A percentile compares a stretch with the other conserved stretches of the same genome.
These are phyloP conservation scores for Polylopha cassiicola DNA, from an alignment of 2,888 invertebrate species.

Conservation along the genomic window DNA sequence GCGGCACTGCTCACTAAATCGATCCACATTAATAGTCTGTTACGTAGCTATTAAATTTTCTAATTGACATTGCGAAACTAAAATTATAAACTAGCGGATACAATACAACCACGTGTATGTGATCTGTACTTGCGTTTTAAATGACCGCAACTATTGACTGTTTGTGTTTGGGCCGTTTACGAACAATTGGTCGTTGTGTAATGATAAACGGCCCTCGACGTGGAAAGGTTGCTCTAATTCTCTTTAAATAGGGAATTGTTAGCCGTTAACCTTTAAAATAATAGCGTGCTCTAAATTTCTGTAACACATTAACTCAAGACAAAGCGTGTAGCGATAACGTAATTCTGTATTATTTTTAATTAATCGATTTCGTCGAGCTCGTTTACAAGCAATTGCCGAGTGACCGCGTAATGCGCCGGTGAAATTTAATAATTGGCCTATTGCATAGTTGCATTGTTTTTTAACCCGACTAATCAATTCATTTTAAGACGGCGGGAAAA, in stretches of 20 bases:
- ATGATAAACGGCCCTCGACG: conserved; percentile 40
- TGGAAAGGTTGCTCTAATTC: conserved; percentile 38
- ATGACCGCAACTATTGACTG: conserved; percentile 29
- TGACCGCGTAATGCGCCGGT: too few relatives aligned
- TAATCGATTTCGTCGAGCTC: too few relatives aligned
- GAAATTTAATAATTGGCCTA: too few relatives aligned
- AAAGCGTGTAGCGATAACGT: conserved; percentile 12
- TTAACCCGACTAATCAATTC: too few relatives aligned
- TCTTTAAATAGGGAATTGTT: conserved; percentile 21
- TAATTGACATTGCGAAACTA: conserved; percentile 2
- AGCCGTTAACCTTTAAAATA: conserved; percentile 17
- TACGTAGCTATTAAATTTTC: not conserved
- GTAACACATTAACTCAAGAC: conserved; percentile 8
- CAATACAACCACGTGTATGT: conserved; percentile 6
- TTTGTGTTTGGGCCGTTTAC: conserved; percentile 37
- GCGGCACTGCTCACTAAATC: too few relatives aligned
- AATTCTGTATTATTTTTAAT: conserved; percentile 14
- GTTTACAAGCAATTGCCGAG: too few relatives aligned
- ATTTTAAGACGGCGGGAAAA: too few relatives aligned
- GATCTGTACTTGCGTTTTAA: conserved; percentile 27
- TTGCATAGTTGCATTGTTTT: too few relatives aligned
- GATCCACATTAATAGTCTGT: too few relatives aligned
- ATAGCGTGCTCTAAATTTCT: conserved; percentile 13
- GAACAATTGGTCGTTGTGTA: conserved; percentile 49
- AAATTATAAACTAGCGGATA: not conserved